phyloP scores from a whole-genome alignment of 1,140 invertebrate species.

The Macrotrachela quadricornifera region DNA sequence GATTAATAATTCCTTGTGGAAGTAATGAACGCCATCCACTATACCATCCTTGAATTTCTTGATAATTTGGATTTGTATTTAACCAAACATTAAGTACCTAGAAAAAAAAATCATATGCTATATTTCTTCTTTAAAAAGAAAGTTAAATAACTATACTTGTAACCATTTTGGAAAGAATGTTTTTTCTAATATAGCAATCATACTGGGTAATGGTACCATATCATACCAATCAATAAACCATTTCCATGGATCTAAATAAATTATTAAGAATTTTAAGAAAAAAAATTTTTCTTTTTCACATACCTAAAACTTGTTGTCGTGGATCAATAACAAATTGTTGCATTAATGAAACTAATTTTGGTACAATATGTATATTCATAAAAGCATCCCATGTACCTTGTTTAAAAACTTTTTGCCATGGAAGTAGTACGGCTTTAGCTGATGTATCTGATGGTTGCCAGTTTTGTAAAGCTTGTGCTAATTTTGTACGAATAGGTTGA shows the following conservation, averaged over 20 bases:
- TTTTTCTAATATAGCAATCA: constrained; percentile 52
- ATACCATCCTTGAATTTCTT: constrained; percentile 66
- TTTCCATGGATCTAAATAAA: constrained; percentile 42
- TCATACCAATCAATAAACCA: constrained; percentile 69
- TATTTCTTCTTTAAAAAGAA: too few species aligned
- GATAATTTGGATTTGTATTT: constrained; percentile 43
- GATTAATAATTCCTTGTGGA: constrained; percentile 39
- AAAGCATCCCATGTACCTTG: constrained; percentile 60
- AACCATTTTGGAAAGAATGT: constrained; percentile 71
- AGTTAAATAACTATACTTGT: constrained; percentile 27
- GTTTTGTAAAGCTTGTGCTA: constrained; percentile 57
- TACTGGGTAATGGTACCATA: constrained; percentile 44
- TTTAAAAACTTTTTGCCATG: constrained; percentile 62
- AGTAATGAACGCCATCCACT: constrained; percentile 60
- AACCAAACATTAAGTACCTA: constrained; percentile 39
- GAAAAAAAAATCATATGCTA: too few species aligned
- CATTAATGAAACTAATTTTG: constrained; percentile 38
- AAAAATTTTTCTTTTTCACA: too few species aligned
- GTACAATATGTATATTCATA: constrained; percentile 65
- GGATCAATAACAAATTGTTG: constrained; percentile 61
- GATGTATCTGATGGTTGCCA: constrained; percentile 72
- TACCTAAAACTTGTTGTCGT: constrained; percentile 41
- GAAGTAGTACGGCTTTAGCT: constrained; percentile 66
- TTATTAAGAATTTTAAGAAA: too few species aligned
- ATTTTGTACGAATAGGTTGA: constrained; percentile 55